Evolutionary conservation across 2,797 vertebrate species (phyloP), one percentile per base, ranked within the genome.

Genomic region (Cyclopterus lumpus): DNA sequence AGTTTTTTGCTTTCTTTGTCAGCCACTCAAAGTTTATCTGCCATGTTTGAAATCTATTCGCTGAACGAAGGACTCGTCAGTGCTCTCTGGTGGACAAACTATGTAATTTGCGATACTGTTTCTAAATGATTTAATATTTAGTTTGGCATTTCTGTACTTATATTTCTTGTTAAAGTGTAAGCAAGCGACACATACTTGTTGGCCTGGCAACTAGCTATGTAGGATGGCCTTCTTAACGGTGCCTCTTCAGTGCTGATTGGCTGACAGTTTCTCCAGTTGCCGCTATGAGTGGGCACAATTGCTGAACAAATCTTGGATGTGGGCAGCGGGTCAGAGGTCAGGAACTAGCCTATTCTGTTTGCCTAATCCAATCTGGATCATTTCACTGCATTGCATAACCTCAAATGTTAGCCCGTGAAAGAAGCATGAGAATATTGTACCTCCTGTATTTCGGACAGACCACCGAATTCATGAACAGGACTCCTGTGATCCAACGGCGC

Each of bases 291-390:
- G 42, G 67, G 60, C 3, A 10, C 59, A 15, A 20, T 49, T 11
- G 3, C 51, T 64, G 42, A 64, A 58, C 60, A 75, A 16, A 36
- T 68, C 73, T 62, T 10, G 20, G 14, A 26, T 44, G 60, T 65
- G 42, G 42, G 42, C 44, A 65, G 44, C 5, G 3, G 55, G 34
- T 70, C 53, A 40, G 20, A 70, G 51, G 51, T 70, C 64, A 53
- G n/a, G 2, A 60, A 72, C 36, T 71, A 57, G 38, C 54, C 54
- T 22, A 20, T 59, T 59, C 16, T 42, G 26, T 51, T 30, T 40
- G 49, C 16, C 30, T 24, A 42, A 38, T 76, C 15, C 14, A 11
- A 51, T 32, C 51, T 40, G 51, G 30, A 38, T 62, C 24, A 62
- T 28, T 36, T 38, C 1, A 10, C 34, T 67, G 26, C 57, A 34